phyloP scores from a whole-genome alignment of 1,140 invertebrate genomes.

The Trachymyrmex septentrionalis region DNA sequence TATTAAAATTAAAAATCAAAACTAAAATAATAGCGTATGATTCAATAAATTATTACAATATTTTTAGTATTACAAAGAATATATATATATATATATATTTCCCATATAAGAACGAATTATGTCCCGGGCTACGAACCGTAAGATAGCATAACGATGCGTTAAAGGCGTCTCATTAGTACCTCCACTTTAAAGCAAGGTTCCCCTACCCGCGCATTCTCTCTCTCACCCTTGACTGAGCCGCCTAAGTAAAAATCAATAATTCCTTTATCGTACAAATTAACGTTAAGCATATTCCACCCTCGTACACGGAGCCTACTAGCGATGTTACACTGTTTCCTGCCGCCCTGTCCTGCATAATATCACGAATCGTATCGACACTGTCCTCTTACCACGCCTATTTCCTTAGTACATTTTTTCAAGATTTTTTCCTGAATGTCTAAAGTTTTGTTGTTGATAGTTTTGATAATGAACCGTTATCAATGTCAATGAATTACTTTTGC shows the following conservation, averaged over 20 bases:
- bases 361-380: constrained; percentile 62
- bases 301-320: constrained; percentile 73
- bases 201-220: constrained; percentile 59
- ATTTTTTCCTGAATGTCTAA: constrained; percentile 10
- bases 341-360: constrained; percentile 75
- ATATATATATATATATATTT: not conserved
- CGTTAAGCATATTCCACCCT: constrained; percentile 85
- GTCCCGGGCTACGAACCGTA: not conserved
- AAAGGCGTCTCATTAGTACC: constrained; percentile 78
- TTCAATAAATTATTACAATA: not conserved
- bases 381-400: constrained; percentile 44
- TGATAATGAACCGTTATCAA: not conserved
- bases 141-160: constrained; percentile 69
- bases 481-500: not conserved
- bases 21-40: not conserved
- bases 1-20: constrained; percentile 4
- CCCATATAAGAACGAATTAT: not conserved
- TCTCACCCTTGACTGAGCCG: constrained; percentile 80
- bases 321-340: constrained; percentile 75
- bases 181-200: constrained; percentile 76
- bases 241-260: constrained; percentile 86
- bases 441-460: not conserved
- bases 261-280: constrained; percentile 86
- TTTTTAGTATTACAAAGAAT: not conserved
- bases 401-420: not conserved